These are phyloP conservation scores for Schizopygopsis pylzovi DNA, from an alignment of 2,797 vertebrate genomes.

Conservation along the genomic window DNA sequence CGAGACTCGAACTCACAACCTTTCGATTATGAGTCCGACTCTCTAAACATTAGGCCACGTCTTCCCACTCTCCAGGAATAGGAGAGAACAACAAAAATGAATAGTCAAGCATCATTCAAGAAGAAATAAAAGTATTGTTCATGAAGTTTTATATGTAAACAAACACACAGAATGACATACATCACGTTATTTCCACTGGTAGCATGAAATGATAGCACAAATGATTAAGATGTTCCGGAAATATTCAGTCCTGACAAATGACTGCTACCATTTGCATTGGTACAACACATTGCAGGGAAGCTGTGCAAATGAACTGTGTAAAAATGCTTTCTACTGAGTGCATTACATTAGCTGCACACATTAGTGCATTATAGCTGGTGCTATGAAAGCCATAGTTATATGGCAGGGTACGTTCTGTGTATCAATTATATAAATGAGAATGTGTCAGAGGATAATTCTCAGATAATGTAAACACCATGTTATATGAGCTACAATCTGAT, in stretches of 20 bases:
- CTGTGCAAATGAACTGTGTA: constrained; percentile 39
- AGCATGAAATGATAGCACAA: not conserved
- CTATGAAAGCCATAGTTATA: constrained; percentile 10
- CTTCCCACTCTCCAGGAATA: not conserved
- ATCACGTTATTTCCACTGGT: not conserved
- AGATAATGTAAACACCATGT: constrained; percentile 13
- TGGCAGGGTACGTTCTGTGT: not conserved
- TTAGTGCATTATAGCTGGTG: constrained; percentile 15
- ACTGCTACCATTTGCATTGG: not conserved
- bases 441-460: not conserved
- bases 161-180: not conserved
- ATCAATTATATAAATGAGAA: constrained; percentile 40
- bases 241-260: constrained; percentile 37
- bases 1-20: too few relatives aligned
- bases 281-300: constrained; percentile 7
- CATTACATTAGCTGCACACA: constrained; percentile 29
- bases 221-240: constrained; percentile 23
- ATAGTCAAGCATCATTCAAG: not conserved
- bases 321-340: constrained; percentile 16
- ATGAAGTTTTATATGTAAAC: not conserved
- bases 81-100: not conserved
- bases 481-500: not conserved
- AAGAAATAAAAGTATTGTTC: not conserved
- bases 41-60: too few relatives aligned
- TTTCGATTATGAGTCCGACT: too few relatives aligned